Evolutionary conservation across 23 tunicate genomes (phyloP).

Genomic region (Phallusia fumigata): DNA sequence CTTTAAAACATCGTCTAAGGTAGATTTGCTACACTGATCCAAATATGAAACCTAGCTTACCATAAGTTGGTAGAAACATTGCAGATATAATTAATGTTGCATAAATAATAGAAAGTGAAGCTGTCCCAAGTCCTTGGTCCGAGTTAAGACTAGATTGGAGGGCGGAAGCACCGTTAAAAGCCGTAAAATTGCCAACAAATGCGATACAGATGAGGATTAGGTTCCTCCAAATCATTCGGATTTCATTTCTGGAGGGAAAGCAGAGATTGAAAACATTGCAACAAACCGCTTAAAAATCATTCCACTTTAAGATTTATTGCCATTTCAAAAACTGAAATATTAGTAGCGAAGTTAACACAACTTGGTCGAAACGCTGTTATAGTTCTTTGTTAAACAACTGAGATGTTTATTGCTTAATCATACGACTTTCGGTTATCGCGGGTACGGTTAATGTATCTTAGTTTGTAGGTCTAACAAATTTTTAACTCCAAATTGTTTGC

Average conservation of each 20-base stretch:
- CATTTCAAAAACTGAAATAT: no score
- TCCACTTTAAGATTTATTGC: no score
- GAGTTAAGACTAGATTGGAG: slow-evolving; percentile 85
- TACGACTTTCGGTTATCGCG: no score
- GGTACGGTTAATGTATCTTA: slow-evolving; percentile 84
- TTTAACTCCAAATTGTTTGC: no score
- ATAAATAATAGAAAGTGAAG: slow-evolving; percentile 84
- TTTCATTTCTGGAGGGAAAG: slow-evolving; percentile 45
- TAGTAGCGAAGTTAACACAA: slow-evolving; percentile 39
- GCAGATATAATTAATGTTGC: slow-evolving; percentile 88
- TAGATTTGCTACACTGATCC: no score
- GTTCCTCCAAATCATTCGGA: slow-evolving; percentile 55
- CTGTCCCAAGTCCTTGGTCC: slow-evolving; percentile 74
- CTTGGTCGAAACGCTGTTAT: slow-evolving; percentile 81
- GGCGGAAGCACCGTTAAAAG: slow-evolving; percentile 71
- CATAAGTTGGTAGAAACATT: slow-evolving; percentile 66
- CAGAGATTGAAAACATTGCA: no score
- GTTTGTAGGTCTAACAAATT: no score
- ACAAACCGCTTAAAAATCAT: no score
- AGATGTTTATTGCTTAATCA: no score
- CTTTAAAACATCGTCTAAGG: no score
- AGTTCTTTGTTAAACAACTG: no score
- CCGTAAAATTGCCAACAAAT: slow-evolving; percentile 81
- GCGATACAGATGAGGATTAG: slow-evolving; percentile 74
- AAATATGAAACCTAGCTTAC: slow-evolving; percentile 18